Percentiles rank a stretch among this genome's conserved stretches.
These are phyloP conservation scores for Anser cygnoides DNA, from an alignment of 2,113 vertebrate genomes.

Conservation along the genomic window DNA sequence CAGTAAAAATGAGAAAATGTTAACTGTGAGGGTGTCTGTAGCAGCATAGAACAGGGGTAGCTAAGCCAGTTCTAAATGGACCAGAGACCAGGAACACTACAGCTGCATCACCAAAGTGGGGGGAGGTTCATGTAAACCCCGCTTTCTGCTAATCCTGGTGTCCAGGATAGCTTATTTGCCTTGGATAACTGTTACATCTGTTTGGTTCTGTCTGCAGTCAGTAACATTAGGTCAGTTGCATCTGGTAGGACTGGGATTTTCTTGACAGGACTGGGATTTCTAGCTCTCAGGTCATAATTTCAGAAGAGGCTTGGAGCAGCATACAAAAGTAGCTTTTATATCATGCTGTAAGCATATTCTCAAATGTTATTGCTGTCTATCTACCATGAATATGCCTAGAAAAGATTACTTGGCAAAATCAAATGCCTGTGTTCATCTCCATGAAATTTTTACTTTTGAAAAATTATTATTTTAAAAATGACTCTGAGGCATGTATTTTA, in stretches of 20 bases:
- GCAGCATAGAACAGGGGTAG: background rate
- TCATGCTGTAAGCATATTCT: background rate
- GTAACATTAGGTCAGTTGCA: background rate
- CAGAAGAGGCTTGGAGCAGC: background rate
- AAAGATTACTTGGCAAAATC: background rate
- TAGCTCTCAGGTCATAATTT: background rate
- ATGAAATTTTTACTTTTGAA: background rate
- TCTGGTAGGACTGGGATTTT: background rate
- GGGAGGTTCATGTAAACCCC: background rate
- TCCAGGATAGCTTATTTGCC: background rate
- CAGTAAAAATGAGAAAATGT: background rate
- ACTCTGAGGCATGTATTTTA: background rate
- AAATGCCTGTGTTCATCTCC: background rate
- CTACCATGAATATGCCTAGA: background rate
- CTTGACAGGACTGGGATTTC: background rate
- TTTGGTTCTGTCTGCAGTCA: background rate
- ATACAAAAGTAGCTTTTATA: background rate
- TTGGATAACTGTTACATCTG: background rate
- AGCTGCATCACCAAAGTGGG: background rate
- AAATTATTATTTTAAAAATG: too few species aligned
- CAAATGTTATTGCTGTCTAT: background rate
- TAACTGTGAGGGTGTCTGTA: background rate
- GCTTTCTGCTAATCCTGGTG: background rate
- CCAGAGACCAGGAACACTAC: background rate
- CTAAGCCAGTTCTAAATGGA: background rate